phyloP scores from a whole-genome alignment of 2,888 invertebrate genomes.

The Mythimna loreyi region DNA sequence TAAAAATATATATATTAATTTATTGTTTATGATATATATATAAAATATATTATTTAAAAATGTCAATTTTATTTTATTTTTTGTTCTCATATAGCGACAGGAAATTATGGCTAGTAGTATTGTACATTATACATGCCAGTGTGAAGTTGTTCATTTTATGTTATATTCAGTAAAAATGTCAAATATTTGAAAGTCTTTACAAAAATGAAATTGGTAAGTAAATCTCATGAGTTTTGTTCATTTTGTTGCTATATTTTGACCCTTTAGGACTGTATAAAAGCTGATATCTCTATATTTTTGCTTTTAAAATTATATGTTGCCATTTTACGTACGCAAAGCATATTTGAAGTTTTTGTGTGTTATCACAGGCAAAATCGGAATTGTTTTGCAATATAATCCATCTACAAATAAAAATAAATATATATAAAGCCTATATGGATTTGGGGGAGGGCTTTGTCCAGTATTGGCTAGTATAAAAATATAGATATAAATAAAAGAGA shows the following conservation, averaged over 20 bases:
- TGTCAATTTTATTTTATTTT: neutral
- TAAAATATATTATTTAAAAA: neutral
- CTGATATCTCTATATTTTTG: slow-evolving; percentile 76
- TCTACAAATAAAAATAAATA: neutral
- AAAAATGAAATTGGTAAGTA: neutral
- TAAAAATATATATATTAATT: neutral
- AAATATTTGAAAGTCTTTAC: neutral
- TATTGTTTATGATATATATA: too few species aligned
- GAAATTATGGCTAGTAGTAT: too few species aligned
- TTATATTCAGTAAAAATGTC: neutral
- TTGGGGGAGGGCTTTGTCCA: too few species aligned
- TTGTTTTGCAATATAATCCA: neutral
- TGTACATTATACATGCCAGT: too few species aligned
- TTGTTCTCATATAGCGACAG: too few species aligned
- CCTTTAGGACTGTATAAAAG: slow-evolving; percentile 74
- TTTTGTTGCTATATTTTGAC: slow-evolving; percentile 56
- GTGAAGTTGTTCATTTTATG: too few species aligned
- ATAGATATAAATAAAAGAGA: neutral
- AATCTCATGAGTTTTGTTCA: neutral
- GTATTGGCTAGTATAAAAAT: too few species aligned
- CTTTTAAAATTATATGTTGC: slow-evolving; percentile 46
- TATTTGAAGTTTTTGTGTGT: slow-evolving; percentile 14
- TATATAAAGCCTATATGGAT: too few species aligned
- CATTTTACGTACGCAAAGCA: slow-evolving; percentile 25
- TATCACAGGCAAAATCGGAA: slow-evolving; percentile 7